Evolutionary conservation across 2,797 vertebrate species (phyloP).

Genomic region (Chaunax sp.): DNA sequence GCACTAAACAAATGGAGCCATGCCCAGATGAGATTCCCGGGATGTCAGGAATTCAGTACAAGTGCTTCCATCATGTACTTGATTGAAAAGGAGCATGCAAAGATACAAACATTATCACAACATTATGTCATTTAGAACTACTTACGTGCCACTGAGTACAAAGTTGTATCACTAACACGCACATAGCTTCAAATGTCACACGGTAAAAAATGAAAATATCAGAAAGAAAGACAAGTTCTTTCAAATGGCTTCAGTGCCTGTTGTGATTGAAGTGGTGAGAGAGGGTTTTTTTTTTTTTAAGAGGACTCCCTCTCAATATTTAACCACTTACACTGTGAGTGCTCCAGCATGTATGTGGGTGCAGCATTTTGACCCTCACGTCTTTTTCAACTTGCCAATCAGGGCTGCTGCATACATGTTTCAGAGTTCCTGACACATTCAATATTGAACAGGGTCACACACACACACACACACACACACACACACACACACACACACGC

Average conservation of each 20-base stretch:
- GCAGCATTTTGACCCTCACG: conserved; percentile 3
- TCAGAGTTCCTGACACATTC: conserved; percentile 31
- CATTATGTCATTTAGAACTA: conserved; percentile 21
- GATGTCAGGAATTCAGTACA: conserved; percentile 2
- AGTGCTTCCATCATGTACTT: conserved; percentile 15
- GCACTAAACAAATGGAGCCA: conserved; percentile 9
- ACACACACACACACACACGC: conserved; percentile 13
- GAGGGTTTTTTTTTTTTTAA: not conserved
- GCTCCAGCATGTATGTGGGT: not conserved
- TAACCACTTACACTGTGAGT: conserved; percentile 17
- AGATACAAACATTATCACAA: too few relatives aligned
- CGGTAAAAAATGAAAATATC: not conserved
- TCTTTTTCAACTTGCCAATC: conserved; percentile 13
- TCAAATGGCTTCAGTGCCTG: conserved; percentile 4
- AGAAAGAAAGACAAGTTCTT: conserved; percentile 5
- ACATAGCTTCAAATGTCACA: conserved; percentile 14
- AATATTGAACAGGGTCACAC: conserved; percentile 39
- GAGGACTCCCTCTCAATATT: conserved; percentile 36
- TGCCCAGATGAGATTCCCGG: conserved; percentile 9
- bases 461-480: conserved; percentile 10
- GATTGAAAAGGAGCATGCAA: conserved; percentile 3
- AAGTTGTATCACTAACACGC: not conserved
- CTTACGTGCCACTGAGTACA: conserved; percentile 16
- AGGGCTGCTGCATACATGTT: conserved; percentile 23
- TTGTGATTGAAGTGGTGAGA: conserved; percentile 36